These are phyloP conservation scores for Cryptops parisi DNA, from an alignment of 2,888 invertebrate genomes.

Conservation along the genomic window DNA sequence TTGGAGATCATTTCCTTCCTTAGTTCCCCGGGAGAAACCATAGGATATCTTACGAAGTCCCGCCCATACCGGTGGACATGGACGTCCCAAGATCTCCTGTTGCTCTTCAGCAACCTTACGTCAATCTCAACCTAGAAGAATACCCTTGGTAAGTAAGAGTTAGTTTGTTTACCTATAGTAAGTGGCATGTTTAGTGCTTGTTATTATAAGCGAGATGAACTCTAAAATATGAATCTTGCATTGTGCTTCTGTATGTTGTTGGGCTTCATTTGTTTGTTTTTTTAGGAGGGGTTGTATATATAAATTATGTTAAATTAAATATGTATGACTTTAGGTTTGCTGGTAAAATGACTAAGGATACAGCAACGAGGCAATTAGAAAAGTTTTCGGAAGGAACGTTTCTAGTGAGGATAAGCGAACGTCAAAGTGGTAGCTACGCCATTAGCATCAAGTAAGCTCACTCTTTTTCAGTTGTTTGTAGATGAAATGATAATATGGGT, in stretches of 20 bases:
- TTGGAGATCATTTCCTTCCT: no score
- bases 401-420: constrained; percentile 24
- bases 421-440: constrained; percentile 24
- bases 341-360: constrained; percentile 24
- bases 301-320: neutral
- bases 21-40: no score
- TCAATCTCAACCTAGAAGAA: constrained; percentile 21
- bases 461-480: neutral
- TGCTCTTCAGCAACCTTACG: constrained; percentile 3
- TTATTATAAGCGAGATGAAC: no score
- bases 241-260: no score
- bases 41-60: constrained; percentile 20
- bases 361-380: constrained; percentile 21
- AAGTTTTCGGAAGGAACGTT: constrained; percentile 24
- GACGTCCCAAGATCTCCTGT: no score
- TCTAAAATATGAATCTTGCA: no score
- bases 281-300: no score
- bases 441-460: constrained; percentile 24
- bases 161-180: no score
- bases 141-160: constrained; percentile 21
- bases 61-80: no score
- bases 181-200: no score
- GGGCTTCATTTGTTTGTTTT: no score
- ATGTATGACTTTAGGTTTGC: constrained; percentile 19
- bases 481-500: constrained; percentile 21